Evolutionary conservation across 2,888 invertebrate genomes (phyloP).

Genomic region (Volucella zonaria): DNA sequence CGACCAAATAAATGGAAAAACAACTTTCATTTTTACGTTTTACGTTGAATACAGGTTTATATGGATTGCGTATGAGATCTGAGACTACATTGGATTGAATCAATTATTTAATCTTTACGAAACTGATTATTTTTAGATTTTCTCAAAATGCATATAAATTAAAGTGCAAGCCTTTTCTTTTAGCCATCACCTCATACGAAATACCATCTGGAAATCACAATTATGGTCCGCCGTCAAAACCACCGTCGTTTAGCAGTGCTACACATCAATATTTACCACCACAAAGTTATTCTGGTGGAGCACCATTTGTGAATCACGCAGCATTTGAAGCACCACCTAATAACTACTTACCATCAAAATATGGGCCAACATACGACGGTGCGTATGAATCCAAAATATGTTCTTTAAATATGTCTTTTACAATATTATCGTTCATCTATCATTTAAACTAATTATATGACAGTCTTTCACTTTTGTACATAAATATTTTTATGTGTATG

Average conservation of each 20-base stretch:
- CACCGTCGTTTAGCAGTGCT: constrained; percentile 80
- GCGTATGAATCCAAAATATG: constrained; percentile 76
- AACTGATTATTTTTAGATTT: constrained; percentile 9
- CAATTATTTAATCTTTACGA: constrained; percentile 54
- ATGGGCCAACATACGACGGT: constrained; percentile 80
- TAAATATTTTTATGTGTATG: constrained; percentile 23
- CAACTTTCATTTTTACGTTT: constrained; percentile 71
- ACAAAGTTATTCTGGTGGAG: constrained; percentile 76
- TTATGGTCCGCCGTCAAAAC: constrained; percentile 82
- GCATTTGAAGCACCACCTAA: constrained; percentile 81
- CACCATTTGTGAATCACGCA: constrained; percentile 80
- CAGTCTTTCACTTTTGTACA: constrained; percentile 49
- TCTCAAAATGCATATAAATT: background rate
- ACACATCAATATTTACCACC: constrained; percentile 81
- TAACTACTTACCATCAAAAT: constrained; percentile 80
- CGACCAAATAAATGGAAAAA: constrained; percentile 58
- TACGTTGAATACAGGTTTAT: constrained; percentile 51
- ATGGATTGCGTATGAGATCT: constrained; percentile 38
- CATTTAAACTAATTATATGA: constrained; percentile 35
- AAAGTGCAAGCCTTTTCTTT: constrained; percentile 26
- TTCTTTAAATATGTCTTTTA: constrained; percentile 9
- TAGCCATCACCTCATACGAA: constrained; percentile 81
- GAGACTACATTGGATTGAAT: constrained; percentile 27
- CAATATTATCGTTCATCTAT: constrained; percentile 23
- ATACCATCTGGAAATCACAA: constrained; percentile 80